Base-by-base conservation (phyloP, 1,140 invertebrate genomes). In the Drosophila pachea region DNA sequence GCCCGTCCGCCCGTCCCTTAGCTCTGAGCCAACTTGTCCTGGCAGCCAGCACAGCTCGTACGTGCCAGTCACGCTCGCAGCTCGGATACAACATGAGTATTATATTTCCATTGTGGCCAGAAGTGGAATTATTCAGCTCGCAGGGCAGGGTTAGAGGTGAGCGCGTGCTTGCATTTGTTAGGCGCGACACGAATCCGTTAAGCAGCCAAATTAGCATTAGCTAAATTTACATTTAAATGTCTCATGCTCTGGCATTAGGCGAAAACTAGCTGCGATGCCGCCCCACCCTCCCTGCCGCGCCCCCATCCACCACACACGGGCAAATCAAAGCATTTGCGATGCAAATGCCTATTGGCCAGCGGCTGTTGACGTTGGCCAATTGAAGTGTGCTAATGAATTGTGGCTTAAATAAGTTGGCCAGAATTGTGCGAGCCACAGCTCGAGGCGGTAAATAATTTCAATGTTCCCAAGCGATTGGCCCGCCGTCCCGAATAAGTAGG, bases 401-500 rank as follows among this genome's bases (percentile, higher is more conserved):
- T 42, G 29, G 2, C 14, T 52, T 45, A 16, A 52, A 36, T 47
- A 54, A 48, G 32, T 29, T 4, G 33, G 12, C 29, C 3, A 9
- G 29, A 12, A 58, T 22, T 22, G 48, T 36, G 29, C 62, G 8
- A 14, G 66, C 45, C 60, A 36, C 12, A 56, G 55, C 7, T 7
- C 8, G 32, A 33, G 9, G 50, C 43, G 38, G 72, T 61, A 74
- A 72, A 63, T 68, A 63, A 68, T 59, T 74, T 63, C 42, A 47
- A 49, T 68, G n/a, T n/a, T 22, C 22, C 1, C 22, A 1, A 22
- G 22, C 22, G 22, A 22, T 22, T 22, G 22, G 22, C 29, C 33
- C 7, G 7, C 9, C 12, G 32, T 12, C 31, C 36, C 49, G 6
- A n/a, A 29, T 70, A 83, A 79, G 68, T 83, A 79, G 76, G 76